Base-by-base conservation (phyloP, 2,888 invertebrate species). In the Brachyopa scutellaris region DNA sequence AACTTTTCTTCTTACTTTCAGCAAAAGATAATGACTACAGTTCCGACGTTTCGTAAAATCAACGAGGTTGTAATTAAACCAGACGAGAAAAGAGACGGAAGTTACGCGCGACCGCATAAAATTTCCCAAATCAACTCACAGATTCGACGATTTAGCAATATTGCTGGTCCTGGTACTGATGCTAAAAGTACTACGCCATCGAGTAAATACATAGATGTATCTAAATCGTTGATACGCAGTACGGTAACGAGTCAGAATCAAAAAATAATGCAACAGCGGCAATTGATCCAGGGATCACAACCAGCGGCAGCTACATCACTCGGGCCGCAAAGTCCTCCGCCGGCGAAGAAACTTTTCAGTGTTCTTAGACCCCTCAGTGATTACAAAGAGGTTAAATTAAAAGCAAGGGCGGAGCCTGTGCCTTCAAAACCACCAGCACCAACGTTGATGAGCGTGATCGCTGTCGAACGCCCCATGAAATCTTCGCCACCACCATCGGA, bases 91-190 rank as follows among this genome's bases (percentile, higher is more conserved):
- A 77, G 49, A 36, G 38, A 59, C 42, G 69, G 17, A 49, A 74
- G 40, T 62, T 21, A 6, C 13, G 23, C 84, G 8, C 87, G 85
- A 0, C 87, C 88, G 69, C 88, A 88, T 69, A 87, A 88, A 49
- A 85, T 88, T 1, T 86, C 87, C 1, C 87, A 89, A 85, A 87
- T 88, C 38, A 89, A 89, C 64, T 77, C 87, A 1, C 86, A 89
- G 84, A 85, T 89, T 9, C 86, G 87, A 51, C 84, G 86, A n/a
- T 66, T 87, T 40, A 70, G 85, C 0, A 73, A 76, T 4, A 15
- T 69, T 7, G 76, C 78, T 5, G 84, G 88, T 9, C 76, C 84
- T 0, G 88, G 88, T 45, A 86, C 78, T 5, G 84, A 88, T 9
- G 77, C 84, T 0, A 88, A 88, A 47, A 86, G 84, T 45, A 67